Evolutionary conservation across 2,888 invertebrate species (phyloP), one percentile per base, ranked within the genome.

Genomic region (Latrodectus hesperus): DNA sequence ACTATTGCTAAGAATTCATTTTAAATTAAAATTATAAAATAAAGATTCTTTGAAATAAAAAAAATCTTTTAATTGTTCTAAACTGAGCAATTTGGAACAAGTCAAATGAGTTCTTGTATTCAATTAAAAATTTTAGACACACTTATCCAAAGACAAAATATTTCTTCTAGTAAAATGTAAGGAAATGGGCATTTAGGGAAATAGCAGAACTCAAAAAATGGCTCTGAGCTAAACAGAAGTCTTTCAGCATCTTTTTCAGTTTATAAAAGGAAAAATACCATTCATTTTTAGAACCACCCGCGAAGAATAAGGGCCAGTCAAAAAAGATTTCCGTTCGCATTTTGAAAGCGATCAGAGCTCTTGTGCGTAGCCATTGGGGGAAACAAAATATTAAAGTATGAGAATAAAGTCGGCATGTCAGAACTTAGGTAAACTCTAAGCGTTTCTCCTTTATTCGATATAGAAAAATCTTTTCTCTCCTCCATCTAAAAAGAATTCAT

Each of bases 231-330:
- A 60, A 60, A 60, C 14, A 60, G 10, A 12, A 16, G 16, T 16
- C n/a, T 60, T 60, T 60, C 60, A 60, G n/a, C 60, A n/a, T n/a
- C 60, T 60, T 38, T 60, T 60, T 60, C 60, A 60, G 14, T 60
- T 60, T 12, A 60, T 16, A 60, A 60, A n/a, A 60, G 60, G n/a
- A 60, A 60, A 60, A 16, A 60, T 60, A 16, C 60, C 60, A 12
- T 60, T 10, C 60, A 60, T 16, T n/a, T 60, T 10, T 60, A 38
- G 60, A 60, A 11, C 14, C 60, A 11, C n/a, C n/a, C n/a, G 60
- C n/a, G n/a, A 3, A 11, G 60, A 60, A 60, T 60, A 60, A 60
- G 60, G 38, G 60, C n/a, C n/a, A n/a, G 60, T 60, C 14, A 60
- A 10, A n/a, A 60, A n/a, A n/a, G 60, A 60, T 60, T 60, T 60